These are phyloP conservation scores for Dysidea cf. avara DNA, from an alignment of 37 sponge, comb jelly and placozoan species.

Conservation along the genomic window DNA sequence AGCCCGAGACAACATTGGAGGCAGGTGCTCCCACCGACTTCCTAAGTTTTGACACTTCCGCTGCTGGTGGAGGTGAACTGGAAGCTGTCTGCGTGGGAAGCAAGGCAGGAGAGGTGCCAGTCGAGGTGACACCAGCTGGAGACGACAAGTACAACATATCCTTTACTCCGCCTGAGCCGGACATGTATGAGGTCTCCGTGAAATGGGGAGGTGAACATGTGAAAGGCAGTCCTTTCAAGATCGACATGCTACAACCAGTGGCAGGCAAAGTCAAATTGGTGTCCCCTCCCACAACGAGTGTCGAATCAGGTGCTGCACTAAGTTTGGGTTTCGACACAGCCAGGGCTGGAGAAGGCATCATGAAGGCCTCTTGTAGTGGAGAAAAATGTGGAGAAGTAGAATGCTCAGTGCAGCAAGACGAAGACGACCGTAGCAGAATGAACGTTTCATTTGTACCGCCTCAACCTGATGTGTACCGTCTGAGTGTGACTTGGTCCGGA, in stretches of 20 bases:
- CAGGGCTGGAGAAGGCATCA: constrained; percentile 59
- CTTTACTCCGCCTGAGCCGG: constrained; percentile 56
- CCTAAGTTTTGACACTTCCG: constrained; percentile 41
- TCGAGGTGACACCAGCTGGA: constrained; percentile 16
- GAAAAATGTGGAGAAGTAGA: constrained; percentile 49
- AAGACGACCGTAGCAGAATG: constrained; percentile 39
- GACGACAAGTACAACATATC: constrained; percentile 21
- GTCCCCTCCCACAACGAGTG: constrained; percentile 44
- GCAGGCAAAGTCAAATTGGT: constrained; percentile 48
- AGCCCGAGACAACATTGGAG: constrained; percentile 35
- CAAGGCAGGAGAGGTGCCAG: constrained; percentile 38
- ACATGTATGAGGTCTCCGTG: constrained; percentile 47
- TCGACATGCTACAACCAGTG: constrained; percentile 62
- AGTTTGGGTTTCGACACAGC: constrained; percentile 35
- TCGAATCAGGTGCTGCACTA: constrained; percentile 50
- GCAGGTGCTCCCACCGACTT: constrained; percentile 41
- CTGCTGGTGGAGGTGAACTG: constrained; percentile 42
- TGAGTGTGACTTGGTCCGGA: constrained; percentile 59
- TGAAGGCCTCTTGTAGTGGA: constrained; percentile 56
- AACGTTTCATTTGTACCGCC: constrained; percentile 56
- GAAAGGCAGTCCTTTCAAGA: constrained; percentile 72
- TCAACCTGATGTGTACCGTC: constrained; percentile 33
- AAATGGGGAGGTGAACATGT: constrained; percentile 63
- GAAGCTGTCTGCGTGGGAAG: constrained; percentile 43
- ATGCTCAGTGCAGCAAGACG: constrained; percentile 54